Percentiles rank a stretch among this genome's conserved stretches.
Evolutionary conservation across 2,888 invertebrate species (phyloP).

Genomic region (Troilus luridus): DNA sequence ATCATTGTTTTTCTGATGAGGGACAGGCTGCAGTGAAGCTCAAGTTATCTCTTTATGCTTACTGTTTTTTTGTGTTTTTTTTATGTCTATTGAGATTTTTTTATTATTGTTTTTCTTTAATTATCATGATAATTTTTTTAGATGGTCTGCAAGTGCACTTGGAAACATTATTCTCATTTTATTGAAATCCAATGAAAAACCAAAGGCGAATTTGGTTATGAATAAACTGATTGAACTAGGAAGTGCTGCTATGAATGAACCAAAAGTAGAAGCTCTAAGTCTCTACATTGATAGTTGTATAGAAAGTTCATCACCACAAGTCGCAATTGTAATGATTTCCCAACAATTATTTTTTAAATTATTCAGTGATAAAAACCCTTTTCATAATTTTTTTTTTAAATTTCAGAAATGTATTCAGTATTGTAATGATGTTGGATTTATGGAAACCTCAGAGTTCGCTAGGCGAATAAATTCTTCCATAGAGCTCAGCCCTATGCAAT

Average conservation of each 20-base stretch:
- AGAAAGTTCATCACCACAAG: slow-evolving; percentile 70
- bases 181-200: slow-evolving; percentile 71
- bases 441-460: slow-evolving; percentile 70
- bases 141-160: slow-evolving; percentile 76
- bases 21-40: background rate
- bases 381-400: slow-evolving; percentile 56
- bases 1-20: background rate
- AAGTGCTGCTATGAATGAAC: slow-evolving; percentile 74
- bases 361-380: background rate
- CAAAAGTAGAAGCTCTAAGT: slow-evolving; percentile 71
- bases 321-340: slow-evolving; percentile 70
- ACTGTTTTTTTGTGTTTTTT: background rate
- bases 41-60: background rate
- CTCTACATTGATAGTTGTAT: slow-evolving; percentile 75
- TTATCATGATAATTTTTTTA: slow-evolving; percentile 65
- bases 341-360: background rate
- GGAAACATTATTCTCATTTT: slow-evolving; percentile 74
- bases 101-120: background rate
- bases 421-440: slow-evolving; percentile 73
- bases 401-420: slow-evolving; percentile 74
- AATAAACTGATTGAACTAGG: slow-evolving; percentile 72
- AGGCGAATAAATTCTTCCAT: slow-evolving; percentile 66
- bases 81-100: background rate
- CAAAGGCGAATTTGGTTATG: slow-evolving; percentile 73
- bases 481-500: slow-evolving; percentile 59